Base-by-base conservation (phyloP, 1,140 invertebrate species). In the Drosophila repletoides region DNA sequence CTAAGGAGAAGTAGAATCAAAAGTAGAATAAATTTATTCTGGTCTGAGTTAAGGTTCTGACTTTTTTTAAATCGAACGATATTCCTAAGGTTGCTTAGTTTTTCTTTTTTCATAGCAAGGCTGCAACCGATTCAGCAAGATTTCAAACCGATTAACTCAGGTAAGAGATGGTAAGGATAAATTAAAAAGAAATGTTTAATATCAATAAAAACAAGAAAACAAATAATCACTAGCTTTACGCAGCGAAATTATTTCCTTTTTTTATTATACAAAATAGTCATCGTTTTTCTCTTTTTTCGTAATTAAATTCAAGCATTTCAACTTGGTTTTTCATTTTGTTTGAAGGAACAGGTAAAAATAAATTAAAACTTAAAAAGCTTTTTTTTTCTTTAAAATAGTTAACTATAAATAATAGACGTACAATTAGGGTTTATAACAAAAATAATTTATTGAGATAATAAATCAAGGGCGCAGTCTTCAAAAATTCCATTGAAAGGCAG, bases 381-480 rank as follows among this genome's bases (percentile, higher is more conserved):
- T 67, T 52, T 17, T 48, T 73, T 64, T 71, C 64, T 66, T 53
- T 65, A 72, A 68, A 74, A 58, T 71, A 51, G 53, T 74, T 74
- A 71, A 55, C 53, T 69, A 74, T 84, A 83, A 49, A 83, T 73
- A 63, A 83, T 83, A 83, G 59, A 56, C 69, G 52, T 83, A 83
- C 33, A 84, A 63, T 72, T 79, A 84, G 75, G 61, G 75, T 86
- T 79, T 79, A 86, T 84, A 86, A 84, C 79, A 84, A 84, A 71
- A 84, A 84, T 84, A 84, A 84, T 84, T 84, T 84, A 84, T 86
- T 84, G 79, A 84, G 79, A 84, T 84, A 83, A 86, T 64, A 79
- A 84, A 86, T 84, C 79, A 83, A 67, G 66, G 71, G 79, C 69
- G 65, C 77, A 83, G 77, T 84, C 77, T 83, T 83, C 77, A 84